Base-by-base conservation (phyloP, 1,140 invertebrate species). In the Drosophila littoralis region DNA sequence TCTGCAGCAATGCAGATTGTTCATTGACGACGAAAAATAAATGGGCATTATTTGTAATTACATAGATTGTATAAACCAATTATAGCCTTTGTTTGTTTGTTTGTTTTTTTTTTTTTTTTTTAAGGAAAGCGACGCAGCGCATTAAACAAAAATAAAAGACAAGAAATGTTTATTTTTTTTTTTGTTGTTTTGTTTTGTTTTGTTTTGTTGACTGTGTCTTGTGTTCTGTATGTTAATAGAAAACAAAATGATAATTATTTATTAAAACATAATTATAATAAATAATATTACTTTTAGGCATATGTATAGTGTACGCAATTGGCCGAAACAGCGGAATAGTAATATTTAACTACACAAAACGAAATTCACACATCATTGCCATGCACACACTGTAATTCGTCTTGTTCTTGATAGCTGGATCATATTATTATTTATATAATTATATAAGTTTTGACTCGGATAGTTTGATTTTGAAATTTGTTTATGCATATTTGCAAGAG, bases 261-360 rank as follows among this genome's bases (percentile, higher is more conserved):
- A 81, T 84, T 84, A 78, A 83, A 83, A 78, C 79, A 79, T 81
- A 79, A 79, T 77, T 71, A 79, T 72, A 76, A 77, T 77, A 77
- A 77, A 77, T 77, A 77, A 77, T 67, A 77, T 67, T 77, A 77
- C 66, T 67, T 75, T 75, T 75, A 75, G 72, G 72, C 72, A 75
- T 75, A 75, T 75, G 68, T 65, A 65, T 66, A 65, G 73, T 58
- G 68, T 74, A 74, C 57, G 71, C 70, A 68, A 38, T 71, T 75
- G 73, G 69, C 69, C 55, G 45, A 66, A 76, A 76, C 68, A 76
- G 69, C 69, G 61, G 61, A 66, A 72, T 65, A 66, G 69, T 55
- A 58, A 70, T 58, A 28, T 28, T 28, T 71, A 64, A 70, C 45
- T 71, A 67, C 68, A 70, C 58, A 70, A 75, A 70, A 70, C 57